Evolutionary conservation across 2,113 vertebrate species (phyloP).

Genomic region (Sphyrna mokarran): DNA sequence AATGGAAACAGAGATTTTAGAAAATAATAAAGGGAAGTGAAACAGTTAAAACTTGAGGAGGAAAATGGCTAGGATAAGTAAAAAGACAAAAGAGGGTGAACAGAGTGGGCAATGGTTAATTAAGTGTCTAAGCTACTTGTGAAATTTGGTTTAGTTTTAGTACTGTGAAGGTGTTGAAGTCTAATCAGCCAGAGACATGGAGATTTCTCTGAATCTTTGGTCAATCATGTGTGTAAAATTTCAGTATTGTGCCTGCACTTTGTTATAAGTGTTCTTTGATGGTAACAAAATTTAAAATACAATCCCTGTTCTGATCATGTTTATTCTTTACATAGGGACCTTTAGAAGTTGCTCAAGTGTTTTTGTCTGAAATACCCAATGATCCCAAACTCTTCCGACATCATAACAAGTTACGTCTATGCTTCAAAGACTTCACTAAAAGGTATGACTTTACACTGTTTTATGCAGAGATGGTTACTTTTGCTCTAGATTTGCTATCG

Average conservation of each 20-base stretch:
- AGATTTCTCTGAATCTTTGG: background rate
- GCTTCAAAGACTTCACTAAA: constrained; percentile 98
- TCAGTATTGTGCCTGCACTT: background rate
- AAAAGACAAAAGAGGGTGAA: background rate
- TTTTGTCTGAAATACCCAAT: constrained; percentile 91
- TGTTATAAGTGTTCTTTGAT: background rate
- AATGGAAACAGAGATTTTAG: background rate
- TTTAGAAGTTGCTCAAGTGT: constrained; percentile 95
- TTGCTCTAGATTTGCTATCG: background rate
- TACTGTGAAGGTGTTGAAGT: background rate
- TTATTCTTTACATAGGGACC: constrained; percentile 69
- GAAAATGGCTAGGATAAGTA: background rate
- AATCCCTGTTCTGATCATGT: background rate
- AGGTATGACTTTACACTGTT: constrained; percentile 58
- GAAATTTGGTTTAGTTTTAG: background rate
- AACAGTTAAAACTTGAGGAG: background rate
- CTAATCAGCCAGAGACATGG: background rate
- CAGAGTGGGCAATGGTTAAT: background rate
- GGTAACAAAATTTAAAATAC: background rate
- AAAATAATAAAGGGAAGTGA: background rate
- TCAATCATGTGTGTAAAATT: background rate
- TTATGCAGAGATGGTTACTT: background rate
- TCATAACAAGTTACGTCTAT: constrained; percentile 94
- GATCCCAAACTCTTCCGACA: constrained; percentile 96
- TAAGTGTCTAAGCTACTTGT: background rate